A percentile compares a stretch with the other conserved stretches of the same genome.
These are phyloP conservation scores for Oenanthe melanoleuca DNA, from an alignment of 2,113 vertebrate genomes.

Conservation along the genomic window DNA sequence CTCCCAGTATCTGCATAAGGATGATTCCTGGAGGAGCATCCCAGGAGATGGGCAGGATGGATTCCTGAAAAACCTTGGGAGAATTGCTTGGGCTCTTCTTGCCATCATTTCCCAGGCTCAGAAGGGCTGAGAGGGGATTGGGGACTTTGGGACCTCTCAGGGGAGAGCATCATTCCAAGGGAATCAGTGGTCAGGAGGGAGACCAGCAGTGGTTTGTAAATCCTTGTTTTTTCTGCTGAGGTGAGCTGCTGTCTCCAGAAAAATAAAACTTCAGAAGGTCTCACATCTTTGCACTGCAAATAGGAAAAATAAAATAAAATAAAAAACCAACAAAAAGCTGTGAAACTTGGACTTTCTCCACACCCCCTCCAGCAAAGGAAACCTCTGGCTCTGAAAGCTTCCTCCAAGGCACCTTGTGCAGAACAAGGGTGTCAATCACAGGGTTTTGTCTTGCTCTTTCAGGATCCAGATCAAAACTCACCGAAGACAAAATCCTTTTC, in stretches of 20 bases:
- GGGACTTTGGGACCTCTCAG: neutral
- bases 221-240: neutral
- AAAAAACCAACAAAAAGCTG: neutral
- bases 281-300: neutral
- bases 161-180: neutral
- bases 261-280: neutral
- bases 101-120: neutral
- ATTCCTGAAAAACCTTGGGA: neutral
- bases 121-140: neutral
- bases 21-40: neutral
- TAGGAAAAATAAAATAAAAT: too few relatives aligned
- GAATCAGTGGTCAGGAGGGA: neutral
- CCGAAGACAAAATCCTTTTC: conserved; percentile 2
- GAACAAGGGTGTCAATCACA: conserved; percentile 54
- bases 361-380: conserved; percentile 44
- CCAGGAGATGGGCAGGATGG: fast-evolving
- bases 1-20: neutral
- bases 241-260: neutral
- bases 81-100: neutral
- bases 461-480: conserved; percentile 39
- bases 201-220: neutral
- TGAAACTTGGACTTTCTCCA: conserved; percentile 25
- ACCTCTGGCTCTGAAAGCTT: conserved; percentile 31
- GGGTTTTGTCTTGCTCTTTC: conserved; percentile 5
- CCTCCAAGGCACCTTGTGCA: conserved; percentile 42